A percentile compares a stretch with the other conserved stretches of the same genome.
Conservation (phyloP, 2,113 vertebrate species). For the Notechis scutatus region DNA sequence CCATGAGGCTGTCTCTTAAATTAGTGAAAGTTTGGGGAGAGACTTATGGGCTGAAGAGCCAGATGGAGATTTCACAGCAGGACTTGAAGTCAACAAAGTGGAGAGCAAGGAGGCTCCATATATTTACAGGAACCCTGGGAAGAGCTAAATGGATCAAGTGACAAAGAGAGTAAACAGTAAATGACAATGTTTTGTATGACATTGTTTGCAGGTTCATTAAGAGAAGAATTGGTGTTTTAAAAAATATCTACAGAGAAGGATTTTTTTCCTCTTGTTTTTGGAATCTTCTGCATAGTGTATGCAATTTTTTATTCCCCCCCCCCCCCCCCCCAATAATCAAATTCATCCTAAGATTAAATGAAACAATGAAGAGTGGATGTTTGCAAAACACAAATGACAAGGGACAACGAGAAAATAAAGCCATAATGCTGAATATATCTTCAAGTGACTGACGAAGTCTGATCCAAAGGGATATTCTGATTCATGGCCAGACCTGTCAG, state of each 20-base stretch:
- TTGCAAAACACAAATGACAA: not conserved
- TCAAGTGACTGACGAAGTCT: not conserved
- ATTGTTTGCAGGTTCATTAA: conserved; percentile 32
- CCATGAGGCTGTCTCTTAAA: conserved; percentile 50
- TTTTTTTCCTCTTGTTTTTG: not conserved
- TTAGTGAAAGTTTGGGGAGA: conserved; percentile 58
- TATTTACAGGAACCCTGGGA: conserved; percentile 57
- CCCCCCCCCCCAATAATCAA: not conserved
- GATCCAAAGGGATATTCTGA: not conserved
- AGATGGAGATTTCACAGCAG: conserved; percentile 70
- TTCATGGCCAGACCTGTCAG: not conserved
- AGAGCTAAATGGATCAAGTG: conserved; percentile 68
- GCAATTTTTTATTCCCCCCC: not conserved
- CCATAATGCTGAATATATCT: not conserved
- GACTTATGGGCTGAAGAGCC: conserved; percentile 47
- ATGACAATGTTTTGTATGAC: conserved; percentile 59
- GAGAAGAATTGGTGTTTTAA: conserved; percentile 25
- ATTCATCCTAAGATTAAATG: not conserved
- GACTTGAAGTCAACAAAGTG: conserved; percentile 66
- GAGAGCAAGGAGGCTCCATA: conserved; percentile 53
- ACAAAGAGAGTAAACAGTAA: conserved; percentile 58
- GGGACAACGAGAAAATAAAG: not conserved
- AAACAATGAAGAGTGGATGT: not conserved
- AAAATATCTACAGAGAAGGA: conserved; percentile 12
- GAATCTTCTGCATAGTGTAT: not conserved